phyloP scores from a whole-genome alignment of 1,140 invertebrate genomes.

The Littorina saxatilis region DNA sequence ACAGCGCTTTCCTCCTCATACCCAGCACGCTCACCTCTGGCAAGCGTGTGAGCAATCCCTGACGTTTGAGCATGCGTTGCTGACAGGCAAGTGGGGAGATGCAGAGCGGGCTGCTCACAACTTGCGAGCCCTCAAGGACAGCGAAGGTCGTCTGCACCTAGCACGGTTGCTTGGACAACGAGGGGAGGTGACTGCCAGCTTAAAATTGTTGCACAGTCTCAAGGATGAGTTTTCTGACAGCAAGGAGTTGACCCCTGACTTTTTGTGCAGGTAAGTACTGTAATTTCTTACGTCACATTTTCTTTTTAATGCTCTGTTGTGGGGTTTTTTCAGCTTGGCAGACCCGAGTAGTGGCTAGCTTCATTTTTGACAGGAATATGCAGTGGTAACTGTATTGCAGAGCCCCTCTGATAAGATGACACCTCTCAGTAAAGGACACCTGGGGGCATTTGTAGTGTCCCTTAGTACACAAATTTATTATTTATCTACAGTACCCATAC shows the following conservation, averaged over 20 bases:
- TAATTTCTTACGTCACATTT: background rate
- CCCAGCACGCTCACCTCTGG: conserved; percentile 79
- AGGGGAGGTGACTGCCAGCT: conserved; percentile 69
- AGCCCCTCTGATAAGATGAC: no score
- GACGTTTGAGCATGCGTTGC: conserved; percentile 79
- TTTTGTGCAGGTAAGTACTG: conserved; percentile 57
- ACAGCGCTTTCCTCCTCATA: conserved; percentile 59
- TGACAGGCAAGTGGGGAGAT: conserved; percentile 85
- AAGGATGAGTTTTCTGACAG: conserved; percentile 46
- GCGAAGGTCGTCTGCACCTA: conserved; percentile 63
- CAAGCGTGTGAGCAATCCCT: conserved; percentile 83
- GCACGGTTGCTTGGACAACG: conserved; percentile 66
- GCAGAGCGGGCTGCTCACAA: conserved; percentile 85
- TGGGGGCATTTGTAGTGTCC: no score
- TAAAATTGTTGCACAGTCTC: conserved; percentile 59
- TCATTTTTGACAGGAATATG: conserved; percentile 23
- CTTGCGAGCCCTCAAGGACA: conserved; percentile 81
- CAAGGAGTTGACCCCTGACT: conserved; percentile 55
- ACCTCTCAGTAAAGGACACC: no score
- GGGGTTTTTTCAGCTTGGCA: no score
- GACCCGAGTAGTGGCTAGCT: no score
- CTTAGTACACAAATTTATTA: no score
- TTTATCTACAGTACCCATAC: no score
- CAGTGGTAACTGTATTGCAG: no score
- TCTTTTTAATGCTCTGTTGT: no score